Base-by-base conservation (phyloP, 2,888 invertebrate species). In the Thelaira solivaga region DNA sequence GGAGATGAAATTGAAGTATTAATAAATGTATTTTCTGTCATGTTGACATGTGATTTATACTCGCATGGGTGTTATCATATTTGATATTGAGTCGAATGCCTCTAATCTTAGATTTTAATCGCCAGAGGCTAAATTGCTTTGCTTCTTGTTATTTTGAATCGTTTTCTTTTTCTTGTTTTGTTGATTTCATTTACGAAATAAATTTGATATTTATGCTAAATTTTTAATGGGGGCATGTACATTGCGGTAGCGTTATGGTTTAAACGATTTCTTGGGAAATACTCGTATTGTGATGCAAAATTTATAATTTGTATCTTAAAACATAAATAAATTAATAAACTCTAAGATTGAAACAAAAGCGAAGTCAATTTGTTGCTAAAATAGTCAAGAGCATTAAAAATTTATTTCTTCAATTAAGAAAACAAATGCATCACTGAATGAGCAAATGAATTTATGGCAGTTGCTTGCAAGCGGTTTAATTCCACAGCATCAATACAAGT, bases 11-110 rank as follows among this genome's bases (percentile, higher is more conserved):
- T 62, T 68, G 68, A 73, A 69, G 73, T 69, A 73, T 73, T 71
- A 65, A 74, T 74, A 53, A 74, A 59, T 74, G 59, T 61, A 26
- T 69, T 57, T 53, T 22, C 74, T 74, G 78, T 78, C 78, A 74
- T 65, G 53, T 45, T 74, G 78, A 78, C 78, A 74, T 61, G 65
- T 78, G 78, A 78, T 78, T 78, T 78, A 78, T 78, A 71, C 65
- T 18, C 78, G 20, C 45, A 78, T 65, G 78, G 74, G 78, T 74
- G 74, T 78, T 64, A 53, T 78, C 74, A 74, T 39, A 61, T 78
- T 71, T 49, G 69, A 69, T 65, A 51, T 61, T 57, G 16, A 74
- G 47, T 53, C 20, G 39, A n/a, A 68, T 73, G 55, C 67, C 49
- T 64, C 68, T 78, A 73, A 73, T 64, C 51, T 69, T 64, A 49